phyloP scores from a whole-genome alignment of 2,888 invertebrate genomes.

The Ceriagrion tenellum region DNA sequence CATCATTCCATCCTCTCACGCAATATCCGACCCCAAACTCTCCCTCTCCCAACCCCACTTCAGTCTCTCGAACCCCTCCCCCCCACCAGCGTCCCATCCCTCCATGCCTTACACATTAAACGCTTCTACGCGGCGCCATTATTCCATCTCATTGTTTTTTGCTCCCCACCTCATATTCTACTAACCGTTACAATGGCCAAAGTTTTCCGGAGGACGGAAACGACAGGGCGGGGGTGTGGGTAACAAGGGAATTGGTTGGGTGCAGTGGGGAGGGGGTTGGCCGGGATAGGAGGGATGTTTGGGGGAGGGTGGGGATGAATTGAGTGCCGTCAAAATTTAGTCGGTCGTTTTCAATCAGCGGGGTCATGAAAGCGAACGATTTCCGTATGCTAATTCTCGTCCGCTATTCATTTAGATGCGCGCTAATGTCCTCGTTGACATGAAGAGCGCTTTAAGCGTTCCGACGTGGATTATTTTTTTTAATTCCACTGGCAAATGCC shows the following conservation, averaged over 20 bases:
- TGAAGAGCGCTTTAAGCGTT: not conserved
- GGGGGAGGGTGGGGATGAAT: not conserved
- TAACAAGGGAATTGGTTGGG: not conserved
- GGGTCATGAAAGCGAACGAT: slow-evolving; percentile 48
- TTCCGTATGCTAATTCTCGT: slow-evolving; percentile 13
- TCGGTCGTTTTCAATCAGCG: slow-evolving; percentile 48
- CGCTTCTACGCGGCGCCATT: slow-evolving; percentile 15
- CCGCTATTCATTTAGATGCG: slow-evolving; percentile 22
- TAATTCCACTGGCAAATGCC: not conserved
- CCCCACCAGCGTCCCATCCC: not conserved
- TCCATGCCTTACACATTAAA: not conserved
- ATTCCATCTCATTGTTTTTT: slow-evolving; percentile 52
- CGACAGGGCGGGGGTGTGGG: not conserved
- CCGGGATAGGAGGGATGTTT: not conserved
- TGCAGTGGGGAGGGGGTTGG: not conserved
- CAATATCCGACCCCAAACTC: not conserved
- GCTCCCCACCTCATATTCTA: slow-evolving; percentile 12
- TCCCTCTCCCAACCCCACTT: not conserved
- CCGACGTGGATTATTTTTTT: not conserved
- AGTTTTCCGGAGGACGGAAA: not conserved
- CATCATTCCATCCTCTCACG: not conserved
- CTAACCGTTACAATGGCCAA: slow-evolving; percentile 35
- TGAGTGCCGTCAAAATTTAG: slow-evolving; percentile 43
- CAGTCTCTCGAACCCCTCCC: not conserved
- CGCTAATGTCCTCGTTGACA: slow-evolving; percentile 18